phyloP scores from a whole-genome alignment of 2,797 vertebrate genomes.

The Serranus cabrilla region DNA sequence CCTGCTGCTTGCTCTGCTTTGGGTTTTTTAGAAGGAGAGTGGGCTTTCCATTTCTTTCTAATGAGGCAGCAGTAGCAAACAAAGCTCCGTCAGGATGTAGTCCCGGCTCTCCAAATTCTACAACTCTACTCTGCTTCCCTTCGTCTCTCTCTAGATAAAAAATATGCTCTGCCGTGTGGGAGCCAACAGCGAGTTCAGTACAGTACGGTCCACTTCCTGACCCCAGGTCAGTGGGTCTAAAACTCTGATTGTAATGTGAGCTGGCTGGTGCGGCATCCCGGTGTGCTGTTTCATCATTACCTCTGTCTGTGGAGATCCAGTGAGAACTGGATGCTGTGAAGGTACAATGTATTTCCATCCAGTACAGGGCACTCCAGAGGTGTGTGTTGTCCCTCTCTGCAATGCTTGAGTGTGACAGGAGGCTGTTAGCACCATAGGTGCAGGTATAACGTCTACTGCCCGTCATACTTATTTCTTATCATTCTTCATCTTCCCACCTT shows the following conservation, averaged over 20 bases:
- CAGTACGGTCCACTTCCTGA: conserved; percentile 34
- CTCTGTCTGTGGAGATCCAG: conserved; percentile 20
- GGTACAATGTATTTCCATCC: conserved; percentile 8
- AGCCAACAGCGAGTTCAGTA: conserved; percentile 21
- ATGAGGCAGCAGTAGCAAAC: conserved; percentile 1
- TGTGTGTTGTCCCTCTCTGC: conserved; percentile 4
- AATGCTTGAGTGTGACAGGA: conserved; percentile 5
- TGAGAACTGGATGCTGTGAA: conserved; percentile 15
- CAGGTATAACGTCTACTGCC: no score
- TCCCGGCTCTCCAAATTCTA: neutral
- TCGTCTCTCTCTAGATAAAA: neutral
- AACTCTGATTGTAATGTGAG: conserved; percentile 52
- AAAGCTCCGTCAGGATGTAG: conserved; percentile 21
- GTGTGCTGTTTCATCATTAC: neutral
- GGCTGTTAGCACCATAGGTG: neutral
- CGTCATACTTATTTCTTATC: no score
- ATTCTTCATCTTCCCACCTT: no score
- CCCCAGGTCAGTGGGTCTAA: conserved; percentile 46
- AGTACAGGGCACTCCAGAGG: conserved; percentile 3
- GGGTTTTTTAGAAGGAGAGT: conserved; percentile 2
- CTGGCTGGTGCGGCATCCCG: conserved; percentile 31
- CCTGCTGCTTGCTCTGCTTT: conserved; percentile 17
- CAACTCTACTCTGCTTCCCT: conserved; percentile 1
- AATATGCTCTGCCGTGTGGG: conserved; percentile 15
- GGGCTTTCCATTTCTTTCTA: conserved; percentile 1